Conservation (phyloP, 2,797 vertebrate genomes). For the Falco columbarius region DNA sequence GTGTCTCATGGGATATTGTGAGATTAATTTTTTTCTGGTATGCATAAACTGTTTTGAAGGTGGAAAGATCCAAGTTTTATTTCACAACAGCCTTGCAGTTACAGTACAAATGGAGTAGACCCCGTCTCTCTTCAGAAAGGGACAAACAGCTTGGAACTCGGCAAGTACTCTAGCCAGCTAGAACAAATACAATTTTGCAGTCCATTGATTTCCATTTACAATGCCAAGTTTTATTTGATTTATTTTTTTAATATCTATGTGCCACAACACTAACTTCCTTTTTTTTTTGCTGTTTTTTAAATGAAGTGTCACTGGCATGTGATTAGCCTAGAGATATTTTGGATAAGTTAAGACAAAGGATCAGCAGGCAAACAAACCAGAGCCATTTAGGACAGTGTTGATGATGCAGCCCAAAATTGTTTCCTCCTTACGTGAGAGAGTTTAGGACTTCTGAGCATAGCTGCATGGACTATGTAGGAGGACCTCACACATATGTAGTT, state of each 20-base stretch:
- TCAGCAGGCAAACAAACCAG: neutral
- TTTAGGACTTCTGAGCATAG: neutral
- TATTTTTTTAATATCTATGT: slow-evolving; percentile 18
- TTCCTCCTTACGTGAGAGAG: neutral
- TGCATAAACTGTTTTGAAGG: neutral
- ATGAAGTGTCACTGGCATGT: neutral
- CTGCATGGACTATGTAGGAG: neutral
- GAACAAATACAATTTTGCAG: slow-evolving; percentile 61
- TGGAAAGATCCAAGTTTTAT: neutral
- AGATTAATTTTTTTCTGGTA: neutral
- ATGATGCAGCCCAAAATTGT: neutral
- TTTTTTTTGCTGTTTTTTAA: neutral
- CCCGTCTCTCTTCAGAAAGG: neutral
- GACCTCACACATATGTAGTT: accelerated
- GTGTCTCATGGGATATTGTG: neutral
- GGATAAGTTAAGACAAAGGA: neutral
- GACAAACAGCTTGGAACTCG: neutral
- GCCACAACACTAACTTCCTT: neutral
- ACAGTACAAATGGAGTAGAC: neutral
- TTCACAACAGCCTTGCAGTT: neutral
- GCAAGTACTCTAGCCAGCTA: slow-evolving; percentile 12
- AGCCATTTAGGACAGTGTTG: neutral
- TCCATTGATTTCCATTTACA: slow-evolving; percentile 54
- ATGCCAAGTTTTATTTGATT: slow-evolving; percentile 46
- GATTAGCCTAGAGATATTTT: neutral